These are phyloP conservation scores for Siniperca undulata DNA, from an alignment of 2,797 vertebrate genomes.

Conservation along the genomic window DNA sequence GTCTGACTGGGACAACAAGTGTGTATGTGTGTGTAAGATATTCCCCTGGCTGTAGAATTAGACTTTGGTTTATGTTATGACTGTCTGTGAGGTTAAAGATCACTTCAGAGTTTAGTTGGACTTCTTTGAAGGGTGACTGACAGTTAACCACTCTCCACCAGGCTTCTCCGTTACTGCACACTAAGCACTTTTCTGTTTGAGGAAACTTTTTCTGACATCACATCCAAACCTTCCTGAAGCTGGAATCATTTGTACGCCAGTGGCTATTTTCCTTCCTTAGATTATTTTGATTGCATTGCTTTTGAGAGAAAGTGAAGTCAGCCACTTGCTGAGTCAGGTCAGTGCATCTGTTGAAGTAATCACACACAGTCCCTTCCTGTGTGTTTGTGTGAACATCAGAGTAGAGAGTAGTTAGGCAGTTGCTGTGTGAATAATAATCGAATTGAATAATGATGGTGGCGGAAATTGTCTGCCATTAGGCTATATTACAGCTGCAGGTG, in stretches of 20 bases:
- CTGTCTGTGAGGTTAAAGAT: slow-evolving; percentile 65
- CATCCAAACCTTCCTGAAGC: slow-evolving; percentile 17
- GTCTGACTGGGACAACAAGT: slow-evolving; percentile 5
- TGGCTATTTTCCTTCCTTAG: neutral
- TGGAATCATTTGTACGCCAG: neutral
- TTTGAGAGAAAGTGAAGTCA: slow-evolving; percentile 28
- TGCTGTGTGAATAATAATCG: neutral
- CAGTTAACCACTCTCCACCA: slow-evolving; percentile 1
- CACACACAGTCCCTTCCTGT: neutral
- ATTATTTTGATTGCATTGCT: slow-evolving; percentile 6
- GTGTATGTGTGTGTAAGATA: slow-evolving; percentile 21
- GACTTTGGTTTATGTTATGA: slow-evolving; percentile 67
- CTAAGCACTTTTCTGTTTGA: slow-evolving; percentile 48
- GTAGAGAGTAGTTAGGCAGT: neutral
- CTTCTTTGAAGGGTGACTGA: slow-evolving; percentile 59
- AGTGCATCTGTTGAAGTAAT: slow-evolving; percentile 26
- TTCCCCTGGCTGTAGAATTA: slow-evolving; percentile 38
- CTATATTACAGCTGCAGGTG: slow-evolving; percentile 32
- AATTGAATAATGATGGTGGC: neutral
- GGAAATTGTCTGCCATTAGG: slow-evolving; percentile 25
- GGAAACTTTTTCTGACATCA: slow-evolving; percentile 50
- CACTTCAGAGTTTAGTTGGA: slow-evolving; percentile 61
- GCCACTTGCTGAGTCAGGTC: slow-evolving; percentile 6
- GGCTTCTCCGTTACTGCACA: slow-evolving; percentile 33
- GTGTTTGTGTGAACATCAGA: neutral